phyloP scores from a whole-genome alignment of 1,140 invertebrate genomes.

The Habropoda laboriosa region DNA sequence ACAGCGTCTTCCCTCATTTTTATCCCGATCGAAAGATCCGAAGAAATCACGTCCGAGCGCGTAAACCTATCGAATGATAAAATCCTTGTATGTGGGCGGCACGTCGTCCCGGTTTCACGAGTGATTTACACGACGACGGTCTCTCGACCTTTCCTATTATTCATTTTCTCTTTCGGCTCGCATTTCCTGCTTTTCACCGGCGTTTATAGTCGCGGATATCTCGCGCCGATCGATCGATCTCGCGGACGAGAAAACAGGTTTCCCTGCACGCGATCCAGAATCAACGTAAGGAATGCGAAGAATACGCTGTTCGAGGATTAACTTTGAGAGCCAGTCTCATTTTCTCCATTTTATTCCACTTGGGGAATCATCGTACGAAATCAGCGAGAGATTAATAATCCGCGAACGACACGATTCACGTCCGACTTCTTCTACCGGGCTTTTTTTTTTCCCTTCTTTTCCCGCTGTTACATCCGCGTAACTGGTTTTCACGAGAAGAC shows the following conservation, averaged over 20 bases:
- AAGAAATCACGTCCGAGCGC: neutral
- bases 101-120: conserved; percentile 26
- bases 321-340: no score
- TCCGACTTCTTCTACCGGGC: neutral
- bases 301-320: no score
- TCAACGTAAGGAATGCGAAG: conserved; percentile 21
- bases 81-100: neutral
- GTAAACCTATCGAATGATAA: conserved; percentile 10
- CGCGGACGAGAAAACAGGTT: conserved; percentile 53
- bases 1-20: neutral
- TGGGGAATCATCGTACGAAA: no score
- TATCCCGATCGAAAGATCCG: neutral
- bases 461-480: neutral
- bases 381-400: conserved; percentile 15
- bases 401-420: neutral
- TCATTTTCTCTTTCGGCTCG: conserved; percentile 52
- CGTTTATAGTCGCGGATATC: conserved; percentile 24
- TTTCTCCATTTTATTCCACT: no score
- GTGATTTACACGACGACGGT: conserved; percentile 35
- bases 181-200: conserved; percentile 55
- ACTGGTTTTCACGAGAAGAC: no score
- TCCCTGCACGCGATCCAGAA: conserved; percentile 30
- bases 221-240: conserved; percentile 43
- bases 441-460: no score
- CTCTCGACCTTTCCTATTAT: conserved; percentile 45